Percentiles rank a stretch among this genome's conserved stretches.
These are phyloP conservation scores for Oncorhynchus kisutch DNA, from an alignment of 2,113 vertebrate species.

Conservation along the genomic window DNA sequence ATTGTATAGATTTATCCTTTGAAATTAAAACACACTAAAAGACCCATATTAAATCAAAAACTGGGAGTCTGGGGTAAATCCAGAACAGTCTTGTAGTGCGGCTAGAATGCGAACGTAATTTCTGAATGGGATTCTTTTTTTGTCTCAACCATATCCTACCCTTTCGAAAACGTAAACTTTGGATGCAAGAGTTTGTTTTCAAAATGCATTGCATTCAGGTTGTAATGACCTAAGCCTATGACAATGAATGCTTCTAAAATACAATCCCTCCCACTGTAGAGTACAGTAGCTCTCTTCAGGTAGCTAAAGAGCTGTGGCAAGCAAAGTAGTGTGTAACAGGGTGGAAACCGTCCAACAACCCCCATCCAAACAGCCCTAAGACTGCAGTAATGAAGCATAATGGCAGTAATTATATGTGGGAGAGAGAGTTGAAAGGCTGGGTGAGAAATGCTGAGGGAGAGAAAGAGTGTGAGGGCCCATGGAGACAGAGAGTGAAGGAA, in stretches of 20 bases:
- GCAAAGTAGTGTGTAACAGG: background rate
- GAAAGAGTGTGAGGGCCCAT: background rate
- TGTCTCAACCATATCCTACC: too few relatives aligned
- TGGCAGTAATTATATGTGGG: background rate
- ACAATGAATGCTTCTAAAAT: background rate
- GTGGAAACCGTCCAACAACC: background rate
- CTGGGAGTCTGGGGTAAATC: too few relatives aligned
- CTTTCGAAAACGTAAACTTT: too few relatives aligned
- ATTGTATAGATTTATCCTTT: background rate
- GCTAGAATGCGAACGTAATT: too few relatives aligned
- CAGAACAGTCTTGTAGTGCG: too few relatives aligned
- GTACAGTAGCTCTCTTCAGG: background rate
- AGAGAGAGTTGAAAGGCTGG: background rate
- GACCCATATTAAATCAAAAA: background rate
- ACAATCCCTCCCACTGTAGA: background rate
- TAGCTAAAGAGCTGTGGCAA: background rate
- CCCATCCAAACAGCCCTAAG: conserved; percentile 4
- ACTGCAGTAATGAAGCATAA: background rate
- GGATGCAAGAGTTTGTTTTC: too few relatives aligned
- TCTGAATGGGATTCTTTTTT: too few relatives aligned
- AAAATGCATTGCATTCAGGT: too few relatives aligned
- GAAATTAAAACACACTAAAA: background rate
- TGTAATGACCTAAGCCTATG: too few relatives aligned
- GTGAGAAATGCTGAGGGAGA: background rate
- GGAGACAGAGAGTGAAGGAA: background rate